phyloP scores from a whole-genome alignment of 2,888 invertebrate genomes.

The Dorcus parallelipipedus region DNA sequence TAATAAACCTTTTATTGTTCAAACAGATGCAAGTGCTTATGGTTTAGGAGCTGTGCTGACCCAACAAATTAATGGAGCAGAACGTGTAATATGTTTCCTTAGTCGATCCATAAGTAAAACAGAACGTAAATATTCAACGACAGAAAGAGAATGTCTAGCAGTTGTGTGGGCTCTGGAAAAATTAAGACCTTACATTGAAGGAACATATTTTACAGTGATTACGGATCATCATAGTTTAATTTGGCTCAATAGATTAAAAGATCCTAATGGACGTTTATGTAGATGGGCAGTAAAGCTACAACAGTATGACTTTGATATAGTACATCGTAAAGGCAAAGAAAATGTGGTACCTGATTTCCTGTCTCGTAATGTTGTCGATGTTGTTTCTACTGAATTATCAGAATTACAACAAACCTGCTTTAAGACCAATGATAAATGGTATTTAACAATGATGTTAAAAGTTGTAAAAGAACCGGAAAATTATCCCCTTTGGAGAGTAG shows the following conservation, averaged over 20 bases:
- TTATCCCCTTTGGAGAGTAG: not conserved
- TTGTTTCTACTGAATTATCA: not conserved
- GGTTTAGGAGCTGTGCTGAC: too few species aligned
- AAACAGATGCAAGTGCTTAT: too few species aligned
- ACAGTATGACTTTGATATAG: constrained; percentile 19
- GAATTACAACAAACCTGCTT: too few species aligned
- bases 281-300: constrained; percentile 19
- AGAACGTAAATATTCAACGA: too few species aligned
- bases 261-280: constrained; percentile 16
- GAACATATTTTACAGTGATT: too few species aligned
- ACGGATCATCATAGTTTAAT: constrained; percentile 3
- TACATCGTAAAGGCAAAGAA: constrained; percentile 22
- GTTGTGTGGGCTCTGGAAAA: too few species aligned
- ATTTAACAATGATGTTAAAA: not conserved
- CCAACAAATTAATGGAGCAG: too few species aligned
- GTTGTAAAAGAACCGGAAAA: not conserved
- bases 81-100: too few species aligned
- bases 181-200: too few species aligned
- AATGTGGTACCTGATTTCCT: constrained; percentile 24
- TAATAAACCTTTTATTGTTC: too few species aligned
- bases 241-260: constrained; percentile 14
- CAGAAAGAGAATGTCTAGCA: too few species aligned
- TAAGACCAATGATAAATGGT: not conserved
- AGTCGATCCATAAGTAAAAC: too few species aligned
- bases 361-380: constrained; percentile 14